A percentile compares a stretch with the other conserved stretches of the same genome.
Evolutionary conservation across 2,797 vertebrate genomes (phyloP).

Genomic region (Melanotaenia trifasciata): DNA sequence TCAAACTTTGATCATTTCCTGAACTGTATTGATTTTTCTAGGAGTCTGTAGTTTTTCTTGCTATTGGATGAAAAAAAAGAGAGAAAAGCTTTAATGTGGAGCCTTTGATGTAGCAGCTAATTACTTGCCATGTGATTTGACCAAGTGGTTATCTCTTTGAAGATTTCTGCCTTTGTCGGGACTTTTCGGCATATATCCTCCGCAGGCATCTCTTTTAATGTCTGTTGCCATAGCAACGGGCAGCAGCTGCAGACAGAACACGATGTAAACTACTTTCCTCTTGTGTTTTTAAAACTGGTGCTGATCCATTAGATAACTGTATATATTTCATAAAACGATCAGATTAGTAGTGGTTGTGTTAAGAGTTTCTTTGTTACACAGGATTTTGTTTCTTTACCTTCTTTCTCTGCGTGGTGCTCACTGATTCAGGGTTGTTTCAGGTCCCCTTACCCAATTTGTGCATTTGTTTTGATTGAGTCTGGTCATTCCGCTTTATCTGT

Average conservation of each 20-base stretch:
- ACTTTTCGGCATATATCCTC: constrained; percentile 69
- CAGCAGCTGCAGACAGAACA: constrained; percentile 62
- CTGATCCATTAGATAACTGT: constrained; percentile 61
- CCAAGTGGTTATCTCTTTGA: constrained; percentile 70
- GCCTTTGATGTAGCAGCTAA: constrained; percentile 53
- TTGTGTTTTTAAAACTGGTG: constrained; percentile 67
- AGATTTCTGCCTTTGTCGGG: constrained; percentile 72
- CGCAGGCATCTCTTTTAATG: constrained; percentile 76
- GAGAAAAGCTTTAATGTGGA: constrained; percentile 35
- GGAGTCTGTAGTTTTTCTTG: constrained; percentile 58
- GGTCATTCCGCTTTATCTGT: constrained; percentile 37
- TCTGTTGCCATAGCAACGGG: constrained; percentile 84
- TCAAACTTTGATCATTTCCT: constrained; percentile 80
- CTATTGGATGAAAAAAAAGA: constrained; percentile 40
- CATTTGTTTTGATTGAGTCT: constrained; percentile 14
- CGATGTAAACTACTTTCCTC: constrained; percentile 69
- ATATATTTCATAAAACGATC: constrained; percentile 22
- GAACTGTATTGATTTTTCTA: constrained; percentile 73
- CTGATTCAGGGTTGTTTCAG: constrained; percentile 74
- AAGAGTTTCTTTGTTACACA: constrained; percentile 8
- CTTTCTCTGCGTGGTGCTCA: constrained; percentile 51
- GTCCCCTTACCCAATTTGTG: constrained; percentile 51
- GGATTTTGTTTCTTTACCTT: constrained; percentile 26
- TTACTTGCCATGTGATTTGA: constrained; percentile 54
- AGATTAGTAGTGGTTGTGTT: constrained; percentile 15